These are phyloP conservation scores for Sinhomidia bicolor DNA, from an alignment of 2,888 invertebrate genomes.

Conservation along the genomic window DNA sequence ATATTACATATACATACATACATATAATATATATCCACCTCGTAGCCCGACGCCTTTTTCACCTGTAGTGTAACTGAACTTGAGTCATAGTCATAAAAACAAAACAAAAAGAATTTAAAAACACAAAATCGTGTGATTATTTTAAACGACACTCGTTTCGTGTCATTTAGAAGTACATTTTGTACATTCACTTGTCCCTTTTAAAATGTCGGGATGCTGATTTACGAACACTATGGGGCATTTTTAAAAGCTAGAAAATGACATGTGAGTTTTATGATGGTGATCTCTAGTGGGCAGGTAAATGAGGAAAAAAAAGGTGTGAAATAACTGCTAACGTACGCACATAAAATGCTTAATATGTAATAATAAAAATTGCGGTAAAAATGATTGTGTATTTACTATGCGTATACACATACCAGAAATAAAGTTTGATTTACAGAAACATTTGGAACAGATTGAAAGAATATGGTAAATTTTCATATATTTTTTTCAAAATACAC, in stretches of 20 bases:
- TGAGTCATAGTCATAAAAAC: conserved; percentile 28
- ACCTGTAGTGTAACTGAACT: conserved; percentile 46
- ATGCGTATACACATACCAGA: neutral
- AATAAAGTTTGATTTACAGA: neutral
- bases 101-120: conserved; percentile 53
- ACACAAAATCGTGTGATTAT: conserved; percentile 46
- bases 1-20: neutral
- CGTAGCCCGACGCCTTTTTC: conserved; percentile 1
- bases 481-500: no score
- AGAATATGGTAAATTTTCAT: no score
- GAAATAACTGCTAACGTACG: conserved; percentile 34
- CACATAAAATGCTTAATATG: conserved; percentile 11
- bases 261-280: neutral
- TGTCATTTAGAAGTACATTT: conserved; percentile 51
- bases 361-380: neutral
- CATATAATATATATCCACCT: neutral
- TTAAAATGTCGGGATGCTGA: conserved; percentile 44
- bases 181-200: conserved; percentile 34
- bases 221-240: conserved; percentile 57
- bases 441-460: neutral
- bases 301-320: conserved; percentile 25
- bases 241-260: neutral
- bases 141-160: conserved; percentile 62
- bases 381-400: neutral
- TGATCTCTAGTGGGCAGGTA: conserved; percentile 3